phyloP scores from a whole-genome alignment of 2,797 vertebrate species.

The Tokudaia muenninki region DNA sequence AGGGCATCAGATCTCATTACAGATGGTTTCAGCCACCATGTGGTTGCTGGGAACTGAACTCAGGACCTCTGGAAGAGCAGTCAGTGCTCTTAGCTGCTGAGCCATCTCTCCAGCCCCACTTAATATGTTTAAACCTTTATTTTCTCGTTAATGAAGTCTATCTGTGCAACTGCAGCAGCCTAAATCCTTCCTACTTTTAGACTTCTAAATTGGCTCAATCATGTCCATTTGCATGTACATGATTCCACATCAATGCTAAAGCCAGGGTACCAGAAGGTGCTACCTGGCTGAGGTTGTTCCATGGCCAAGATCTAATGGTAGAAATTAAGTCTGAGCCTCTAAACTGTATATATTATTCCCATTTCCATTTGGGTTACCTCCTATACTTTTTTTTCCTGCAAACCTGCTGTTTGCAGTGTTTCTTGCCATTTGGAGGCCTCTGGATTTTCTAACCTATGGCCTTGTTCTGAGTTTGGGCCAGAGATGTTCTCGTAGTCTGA shows the following conservation, averaged over 20 bases:
- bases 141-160: constrained; percentile 97
- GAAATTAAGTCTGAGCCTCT: neutral
- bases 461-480: neutral
- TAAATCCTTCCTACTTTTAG: constrained; percentile 94
- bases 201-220: constrained; percentile 88
- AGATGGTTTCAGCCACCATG: neutral
- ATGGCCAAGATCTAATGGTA: neutral
- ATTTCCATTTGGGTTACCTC: neutral
- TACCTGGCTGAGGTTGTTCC: neutral
- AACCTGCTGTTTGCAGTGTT: neutral
- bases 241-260: constrained; percentile 90
- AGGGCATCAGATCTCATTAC: neutral
- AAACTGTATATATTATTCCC: neutral
- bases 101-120: neutral
- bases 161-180: constrained; percentile 92
- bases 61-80: neutral
- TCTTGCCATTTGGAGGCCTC: constrained; percentile 15
- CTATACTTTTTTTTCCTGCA: neutral
- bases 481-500: neutral
- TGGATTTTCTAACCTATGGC: neutral
- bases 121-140: neutral
- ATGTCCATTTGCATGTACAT: constrained; percentile 93
- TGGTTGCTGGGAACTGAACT: neutral
- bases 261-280: neutral
- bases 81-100: neutral